A percentile compares a stretch with the other conserved stretches of the same genome.
Evolutionary conservation across 2,888 invertebrate species (phyloP).

Genomic region (Xylocampa areola): DNA sequence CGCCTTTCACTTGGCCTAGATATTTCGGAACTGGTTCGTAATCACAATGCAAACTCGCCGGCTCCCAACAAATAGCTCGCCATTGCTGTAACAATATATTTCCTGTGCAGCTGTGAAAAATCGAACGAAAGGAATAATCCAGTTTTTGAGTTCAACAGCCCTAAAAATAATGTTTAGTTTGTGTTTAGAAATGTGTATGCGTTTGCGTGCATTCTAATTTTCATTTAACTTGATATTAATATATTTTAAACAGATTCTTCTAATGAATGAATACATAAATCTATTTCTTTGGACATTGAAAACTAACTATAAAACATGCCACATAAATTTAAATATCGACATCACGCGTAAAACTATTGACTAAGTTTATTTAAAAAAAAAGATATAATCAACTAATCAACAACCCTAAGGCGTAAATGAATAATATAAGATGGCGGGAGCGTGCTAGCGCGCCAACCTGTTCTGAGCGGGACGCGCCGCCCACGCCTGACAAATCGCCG

Average conservation of each 20-base stretch:
- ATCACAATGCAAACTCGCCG: conserved; percentile 77
- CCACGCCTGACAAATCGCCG: conserved; percentile 87
- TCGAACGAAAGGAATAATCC: conserved; percentile 41
- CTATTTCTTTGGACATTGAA: no score
- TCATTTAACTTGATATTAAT: conserved; percentile 10
- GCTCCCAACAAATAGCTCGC: conserved; percentile 60
- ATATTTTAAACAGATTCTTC: conserved; percentile 13
- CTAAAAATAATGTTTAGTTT: conserved; percentile 32
- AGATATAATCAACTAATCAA: conserved; percentile 55
- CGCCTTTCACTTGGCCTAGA: conserved; percentile 89
- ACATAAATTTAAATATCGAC: conserved; percentile 9
- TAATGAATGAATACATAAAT: no score
- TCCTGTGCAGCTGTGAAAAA: conserved; percentile 71
- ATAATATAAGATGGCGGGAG: conserved; percentile 78
- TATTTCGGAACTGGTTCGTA: conserved; percentile 87
- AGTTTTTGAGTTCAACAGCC: conserved; percentile 39
- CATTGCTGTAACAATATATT: conserved; percentile 70
- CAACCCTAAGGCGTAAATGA: conserved; percentile 78
- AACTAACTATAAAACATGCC: background rate
- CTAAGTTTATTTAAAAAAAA: conserved; percentile 33
- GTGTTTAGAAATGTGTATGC: conserved; percentile 21
- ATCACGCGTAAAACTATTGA: conserved; percentile 27
- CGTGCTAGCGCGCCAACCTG: conserved; percentile 82
- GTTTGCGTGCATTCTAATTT: background rate
- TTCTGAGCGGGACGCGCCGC: conserved; percentile 82